Base-by-base conservation (phyloP, 1,140 invertebrate species). In the Sinonovacula constricta region DNA sequence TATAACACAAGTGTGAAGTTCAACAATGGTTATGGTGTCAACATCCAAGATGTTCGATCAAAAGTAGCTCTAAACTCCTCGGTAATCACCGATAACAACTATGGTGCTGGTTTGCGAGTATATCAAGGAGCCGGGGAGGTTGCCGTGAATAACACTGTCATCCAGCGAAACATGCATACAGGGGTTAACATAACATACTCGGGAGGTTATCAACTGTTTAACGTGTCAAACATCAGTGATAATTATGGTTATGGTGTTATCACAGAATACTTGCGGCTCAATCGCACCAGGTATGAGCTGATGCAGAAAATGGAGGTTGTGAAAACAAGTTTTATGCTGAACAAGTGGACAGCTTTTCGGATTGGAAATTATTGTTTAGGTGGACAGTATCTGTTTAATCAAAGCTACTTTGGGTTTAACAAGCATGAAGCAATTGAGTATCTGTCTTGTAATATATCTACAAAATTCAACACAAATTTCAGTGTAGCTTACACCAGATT, bases 161-260 rank as follows among this genome's bases (percentile, higher is more conserved):
- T 91, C 30, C 79, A 85, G 59, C 59, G 85, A 14, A 91, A 91
- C 74, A 56, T 39, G 26, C 80, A 83, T 14, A 72, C 80, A 72
- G 90, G 89, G 15, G 76, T 91, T 26, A 98, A 98, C 84, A 95
- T 99, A 3, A 98, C 97, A 0, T 96, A 96, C 72, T 95, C 95
- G 0, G 97, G 97, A 0, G 97, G 98, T 2, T 95, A 94, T 77
- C 93, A 95, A 65, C 97, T 99, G 85, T 93, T 99, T 45, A 97
- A 97, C 14, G 92, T 94, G 85, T 95, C 94, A 33, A 54, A 95
- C 93, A 78, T 97, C 94, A 79, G 83, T 36, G 34, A 76, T 1
- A 91, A 90, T 63, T 70, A 86, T 24, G 90, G 89, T 24, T 88
- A 89, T 59, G 90, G 90, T 30, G 66, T 88, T 10, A 88, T 87